A percentile compares a stretch with the other conserved stretches of the same genome.
Evolutionary conservation across 2,113 vertebrate genomes (phyloP).

Genomic region (Neofelis nebulosa): DNA sequence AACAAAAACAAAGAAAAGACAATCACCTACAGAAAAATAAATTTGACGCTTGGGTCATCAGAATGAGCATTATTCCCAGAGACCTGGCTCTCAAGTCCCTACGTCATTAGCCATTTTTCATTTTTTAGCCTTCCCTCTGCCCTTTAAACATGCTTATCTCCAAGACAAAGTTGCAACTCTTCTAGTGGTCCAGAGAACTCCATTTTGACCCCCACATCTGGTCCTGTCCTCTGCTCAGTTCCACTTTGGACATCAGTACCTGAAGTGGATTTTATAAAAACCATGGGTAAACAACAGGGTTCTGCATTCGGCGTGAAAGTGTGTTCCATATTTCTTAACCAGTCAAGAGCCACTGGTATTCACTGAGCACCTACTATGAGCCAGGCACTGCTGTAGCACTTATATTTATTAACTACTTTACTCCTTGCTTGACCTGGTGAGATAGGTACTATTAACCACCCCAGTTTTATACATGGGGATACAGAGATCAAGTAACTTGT

Average conservation of each 20-base stretch:
- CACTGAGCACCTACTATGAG: not conserved
- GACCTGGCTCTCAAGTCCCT: not conserved
- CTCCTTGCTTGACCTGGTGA: not conserved
- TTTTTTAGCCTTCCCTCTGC: not conserved
- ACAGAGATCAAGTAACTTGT: not conserved
- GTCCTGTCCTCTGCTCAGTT: not conserved
- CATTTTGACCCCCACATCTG: not conserved
- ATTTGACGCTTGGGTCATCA: not conserved
- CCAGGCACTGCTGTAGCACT: not conserved
- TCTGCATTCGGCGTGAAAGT: not conserved
- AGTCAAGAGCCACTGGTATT: not conserved
- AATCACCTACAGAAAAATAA: slow-evolving; percentile 49
- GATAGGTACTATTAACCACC: not conserved
- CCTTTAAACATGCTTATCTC: not conserved
- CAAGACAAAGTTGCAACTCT: not conserved
- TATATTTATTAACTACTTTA: not conserved
- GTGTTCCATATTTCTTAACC: not conserved
- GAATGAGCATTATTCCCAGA: not conserved
- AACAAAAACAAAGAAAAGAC: not conserved
- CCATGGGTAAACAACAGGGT: not conserved
- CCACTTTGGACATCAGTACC: not conserved
- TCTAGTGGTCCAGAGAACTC: not conserved
- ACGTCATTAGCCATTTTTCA: not conserved
- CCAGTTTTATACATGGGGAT: not conserved
- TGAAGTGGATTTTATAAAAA: not conserved